Evolutionary conservation across 2,888 invertebrate species (phyloP).

Genomic region (Vesta saturnalis): DNA sequence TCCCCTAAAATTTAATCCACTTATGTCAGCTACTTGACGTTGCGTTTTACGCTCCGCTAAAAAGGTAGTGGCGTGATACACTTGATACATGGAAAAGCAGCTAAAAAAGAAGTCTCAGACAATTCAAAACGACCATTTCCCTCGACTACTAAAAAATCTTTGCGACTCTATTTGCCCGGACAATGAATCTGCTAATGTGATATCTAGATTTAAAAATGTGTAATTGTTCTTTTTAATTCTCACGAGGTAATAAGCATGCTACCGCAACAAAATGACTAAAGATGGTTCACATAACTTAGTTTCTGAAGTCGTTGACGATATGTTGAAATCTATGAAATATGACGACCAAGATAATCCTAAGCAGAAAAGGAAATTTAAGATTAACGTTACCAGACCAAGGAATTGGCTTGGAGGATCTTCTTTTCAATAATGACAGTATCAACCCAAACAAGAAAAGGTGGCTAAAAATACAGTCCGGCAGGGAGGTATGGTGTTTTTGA

Average conservation of each 20-base stretch:
- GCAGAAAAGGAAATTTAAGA: no score
- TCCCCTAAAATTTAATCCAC: not conserved
- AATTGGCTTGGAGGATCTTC: no score
- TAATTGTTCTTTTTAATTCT: not conserved
- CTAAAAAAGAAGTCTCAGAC: not conserved
- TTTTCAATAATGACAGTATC: no score
- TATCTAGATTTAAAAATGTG: not conserved
- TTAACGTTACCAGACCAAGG: no score
- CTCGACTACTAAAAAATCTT: not conserved
- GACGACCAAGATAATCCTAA: no score
- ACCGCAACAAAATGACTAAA: not conserved
- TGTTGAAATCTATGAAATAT: no score
- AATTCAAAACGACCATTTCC: not conserved
- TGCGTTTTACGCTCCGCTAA: slow-evolving; percentile 11
- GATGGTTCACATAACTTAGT: no score
- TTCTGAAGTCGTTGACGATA: no score
- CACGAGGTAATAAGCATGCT: not conserved
- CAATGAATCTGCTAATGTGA: not conserved
- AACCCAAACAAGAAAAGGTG: no score
- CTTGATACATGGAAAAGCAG: not conserved
- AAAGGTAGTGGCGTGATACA: not conserved
- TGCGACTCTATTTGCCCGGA: not conserved
- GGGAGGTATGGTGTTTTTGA: no score
- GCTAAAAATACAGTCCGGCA: no score
- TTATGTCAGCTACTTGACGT: no score